Evolutionary conservation across 2,797 vertebrate species (phyloP).

Genomic region (Emydoidea blandingii): DNA sequence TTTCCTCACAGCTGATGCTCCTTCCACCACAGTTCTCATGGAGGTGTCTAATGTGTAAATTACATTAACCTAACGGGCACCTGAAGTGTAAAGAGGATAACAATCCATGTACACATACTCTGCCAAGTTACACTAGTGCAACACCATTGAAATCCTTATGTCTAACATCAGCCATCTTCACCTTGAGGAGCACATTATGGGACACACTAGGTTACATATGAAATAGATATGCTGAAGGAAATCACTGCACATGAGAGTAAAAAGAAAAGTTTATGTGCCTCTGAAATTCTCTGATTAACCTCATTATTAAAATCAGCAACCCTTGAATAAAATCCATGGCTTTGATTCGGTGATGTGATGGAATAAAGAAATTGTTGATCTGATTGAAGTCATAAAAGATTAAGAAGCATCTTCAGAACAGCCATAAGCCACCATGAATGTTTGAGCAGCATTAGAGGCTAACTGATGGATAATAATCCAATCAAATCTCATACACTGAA

Average conservation of each 20-base stretch:
- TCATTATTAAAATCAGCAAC: conserved; percentile 13
- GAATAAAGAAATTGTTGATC: neutral
- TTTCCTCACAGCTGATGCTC: neutral
- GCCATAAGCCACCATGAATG: neutral
- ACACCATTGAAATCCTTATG: neutral
- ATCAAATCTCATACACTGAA: neutral
- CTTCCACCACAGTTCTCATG: neutral
- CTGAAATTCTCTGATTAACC: neutral
- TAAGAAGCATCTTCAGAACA: neutral
- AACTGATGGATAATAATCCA: neutral
- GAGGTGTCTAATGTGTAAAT: neutral
- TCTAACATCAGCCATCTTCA: neutral
- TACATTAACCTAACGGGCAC: neutral
- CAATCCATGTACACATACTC: no score
- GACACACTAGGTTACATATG: neutral
- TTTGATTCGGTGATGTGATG: conserved; percentile 21
- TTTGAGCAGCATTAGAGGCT: neutral
- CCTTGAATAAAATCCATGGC: neutral
- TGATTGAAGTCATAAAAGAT: conserved; percentile 24
- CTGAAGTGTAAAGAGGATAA: neutral
- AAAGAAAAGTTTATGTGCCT: neutral
- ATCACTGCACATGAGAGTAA: neutral
- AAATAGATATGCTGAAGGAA: neutral
- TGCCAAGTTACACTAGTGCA: neutral
- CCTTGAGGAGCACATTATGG: neutral